A percentile compares a stretch with the other conserved stretches of the same genome.
Conservation (phyloP, 2,797 vertebrate genomes). For the Phrynocephalus vlangalii region DNA sequence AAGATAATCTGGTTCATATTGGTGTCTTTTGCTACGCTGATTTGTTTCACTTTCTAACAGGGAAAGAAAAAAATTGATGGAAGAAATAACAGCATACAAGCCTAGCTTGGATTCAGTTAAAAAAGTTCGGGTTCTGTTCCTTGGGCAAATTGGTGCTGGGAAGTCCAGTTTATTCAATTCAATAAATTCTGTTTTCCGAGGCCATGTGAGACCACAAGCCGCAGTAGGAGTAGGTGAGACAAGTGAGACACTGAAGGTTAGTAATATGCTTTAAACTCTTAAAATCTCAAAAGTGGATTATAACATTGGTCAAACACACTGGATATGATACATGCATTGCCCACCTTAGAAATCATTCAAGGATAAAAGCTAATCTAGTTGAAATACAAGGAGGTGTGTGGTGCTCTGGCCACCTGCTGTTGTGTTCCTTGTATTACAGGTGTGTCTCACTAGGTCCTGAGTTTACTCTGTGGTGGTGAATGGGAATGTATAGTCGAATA, state of each 20-base stretch:
- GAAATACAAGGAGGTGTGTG: too few relatives aligned
- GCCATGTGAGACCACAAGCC: conserved; percentile 33
- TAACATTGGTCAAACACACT: too few relatives aligned
- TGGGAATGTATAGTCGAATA: too few relatives aligned
- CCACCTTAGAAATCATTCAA: too few relatives aligned
- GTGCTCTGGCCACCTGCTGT: too few relatives aligned
- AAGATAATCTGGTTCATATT: too few relatives aligned
- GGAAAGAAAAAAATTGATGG: conserved; percentile 58
- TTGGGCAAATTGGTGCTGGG: conserved; percentile 75
- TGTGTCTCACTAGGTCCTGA: too few relatives aligned
- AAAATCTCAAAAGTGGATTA: not conserved
- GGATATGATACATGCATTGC: too few relatives aligned
- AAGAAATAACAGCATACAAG: conserved; percentile 55
- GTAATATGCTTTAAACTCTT: conserved; percentile 57
- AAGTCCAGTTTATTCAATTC: conserved; percentile 83
- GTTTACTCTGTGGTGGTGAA: too few relatives aligned
- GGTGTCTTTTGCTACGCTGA: not conserved
- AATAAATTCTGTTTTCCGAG: conserved; percentile 66
- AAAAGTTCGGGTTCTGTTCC: conserved; percentile 34
- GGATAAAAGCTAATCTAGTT: too few relatives aligned
- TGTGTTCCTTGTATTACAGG: too few relatives aligned
- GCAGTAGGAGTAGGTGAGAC: conserved; percentile 59
- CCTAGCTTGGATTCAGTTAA: conserved; percentile 48
- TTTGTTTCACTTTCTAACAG: conserved; percentile 58
- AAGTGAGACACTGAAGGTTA: conserved; percentile 65